phyloP scores from a whole-genome alignment of 1,140 invertebrate species.

The Batillaria attramentaria region DNA sequence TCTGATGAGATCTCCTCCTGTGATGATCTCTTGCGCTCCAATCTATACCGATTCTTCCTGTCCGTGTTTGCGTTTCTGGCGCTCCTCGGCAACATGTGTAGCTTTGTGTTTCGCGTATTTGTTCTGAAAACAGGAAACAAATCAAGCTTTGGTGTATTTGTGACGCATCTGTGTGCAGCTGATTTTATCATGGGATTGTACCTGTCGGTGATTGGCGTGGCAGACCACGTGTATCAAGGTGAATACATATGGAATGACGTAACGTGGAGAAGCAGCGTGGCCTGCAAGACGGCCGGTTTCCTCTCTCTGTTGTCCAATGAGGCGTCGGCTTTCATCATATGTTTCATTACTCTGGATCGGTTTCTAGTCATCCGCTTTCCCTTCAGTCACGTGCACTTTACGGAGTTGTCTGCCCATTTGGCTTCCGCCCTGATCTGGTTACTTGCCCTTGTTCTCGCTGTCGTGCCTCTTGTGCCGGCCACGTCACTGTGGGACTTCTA shows the following conservation, averaged over 20 bases:
- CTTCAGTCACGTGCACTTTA: slow-evolving; percentile 35
- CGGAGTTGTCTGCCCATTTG: slow-evolving; percentile 21
- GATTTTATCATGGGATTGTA: slow-evolving; percentile 62
- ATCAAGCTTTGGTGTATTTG: slow-evolving; percentile 31
- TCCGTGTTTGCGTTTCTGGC: slow-evolving; percentile 45
- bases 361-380: slow-evolving; percentile 50
- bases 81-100: slow-evolving; percentile 47
- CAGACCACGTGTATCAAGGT: slow-evolving; percentile 47
- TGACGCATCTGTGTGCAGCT: slow-evolving; percentile 50
- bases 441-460: slow-evolving; percentile 29
- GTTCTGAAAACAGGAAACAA: background rate
- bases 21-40: slow-evolving; percentile 39
- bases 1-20: slow-evolving; percentile 54
- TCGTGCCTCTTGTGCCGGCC: slow-evolving; percentile 15
- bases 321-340: slow-evolving; percentile 44
- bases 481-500: slow-evolving; percentile 16
- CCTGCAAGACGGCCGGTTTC: slow-evolving; percentile 56
- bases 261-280: slow-evolving; percentile 39
- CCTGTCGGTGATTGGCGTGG: slow-evolving; percentile 50
- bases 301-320: slow-evolving; percentile 50
- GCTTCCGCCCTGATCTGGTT: slow-evolving; percentile 29
- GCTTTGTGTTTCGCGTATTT: slow-evolving; percentile 43
- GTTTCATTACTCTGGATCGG: slow-evolving; percentile 52
- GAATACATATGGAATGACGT: slow-evolving; percentile 44
- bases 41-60: slow-evolving; percentile 34